These are phyloP conservation scores for Avahi laniger DNA, from an alignment of 2,797 vertebrate genomes.

Conservation along the genomic window DNA sequence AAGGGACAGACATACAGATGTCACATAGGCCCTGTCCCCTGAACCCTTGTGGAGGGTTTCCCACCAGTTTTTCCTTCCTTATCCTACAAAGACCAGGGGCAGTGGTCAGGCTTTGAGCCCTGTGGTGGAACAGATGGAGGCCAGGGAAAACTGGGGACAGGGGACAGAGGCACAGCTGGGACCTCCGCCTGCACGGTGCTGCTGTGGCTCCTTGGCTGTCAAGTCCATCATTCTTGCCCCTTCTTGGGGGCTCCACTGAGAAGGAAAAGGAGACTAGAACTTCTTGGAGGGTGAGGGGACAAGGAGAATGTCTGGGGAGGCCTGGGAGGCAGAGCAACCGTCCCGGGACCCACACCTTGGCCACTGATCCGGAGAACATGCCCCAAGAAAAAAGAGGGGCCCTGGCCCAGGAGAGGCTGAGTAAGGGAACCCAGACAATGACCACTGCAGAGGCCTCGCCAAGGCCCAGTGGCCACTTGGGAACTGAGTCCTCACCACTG, in stretches of 20 bases:
- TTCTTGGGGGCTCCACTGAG: not conserved
- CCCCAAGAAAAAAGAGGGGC: too few relatives aligned
- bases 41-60: too few relatives aligned
- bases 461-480: not conserved
- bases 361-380: not conserved
- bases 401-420: not conserved
- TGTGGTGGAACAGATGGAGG: too few relatives aligned
- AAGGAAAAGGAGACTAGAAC: not conserved
- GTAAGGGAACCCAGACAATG: not conserved
- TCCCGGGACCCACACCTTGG: rapidly evolving
- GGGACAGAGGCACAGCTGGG: too few relatives aligned
- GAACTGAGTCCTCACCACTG: not conserved
- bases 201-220: too few relatives aligned
- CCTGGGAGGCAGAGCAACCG: rapidly evolving
- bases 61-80: too few relatives aligned
- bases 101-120: too few relatives aligned
- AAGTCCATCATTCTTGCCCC: not conserved
- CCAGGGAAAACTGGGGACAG: too few relatives aligned
- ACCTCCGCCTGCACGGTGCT: too few relatives aligned
- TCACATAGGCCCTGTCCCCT: not conserved
- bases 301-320: too few relatives aligned
- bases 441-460: not conserved
- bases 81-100: too few relatives aligned
- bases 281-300: not conserved
- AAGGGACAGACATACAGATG: not conserved